Percentiles rank a stretch among this genome's conserved stretches.
Conservation (phyloP, 2,888 invertebrate genomes). For the Lomographa bimaculata region DNA sequence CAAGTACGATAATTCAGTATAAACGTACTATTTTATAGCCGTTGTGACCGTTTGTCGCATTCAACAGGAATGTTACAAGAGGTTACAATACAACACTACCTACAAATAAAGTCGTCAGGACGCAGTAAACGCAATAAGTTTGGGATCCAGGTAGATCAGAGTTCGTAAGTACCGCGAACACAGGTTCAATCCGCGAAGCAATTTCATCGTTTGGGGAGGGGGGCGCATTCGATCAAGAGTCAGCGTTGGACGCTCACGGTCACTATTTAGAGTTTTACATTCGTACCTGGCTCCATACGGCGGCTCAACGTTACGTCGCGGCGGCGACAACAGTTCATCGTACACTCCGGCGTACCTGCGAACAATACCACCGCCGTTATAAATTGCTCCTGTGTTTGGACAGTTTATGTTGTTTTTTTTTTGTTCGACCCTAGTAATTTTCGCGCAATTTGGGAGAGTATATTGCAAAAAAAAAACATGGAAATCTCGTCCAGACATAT, state of each 20-base stretch:
- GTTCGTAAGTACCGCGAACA: conserved; percentile 17
- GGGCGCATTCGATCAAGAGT: conserved; percentile 48
- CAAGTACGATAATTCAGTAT: not conserved
- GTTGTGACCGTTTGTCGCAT: conserved; percentile 1
- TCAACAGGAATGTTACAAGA: not conserved
- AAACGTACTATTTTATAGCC: too few species aligned
- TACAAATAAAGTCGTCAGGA: conserved; percentile 7
- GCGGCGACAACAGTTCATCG: conserved; percentile 79
- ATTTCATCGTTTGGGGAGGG: conserved; percentile 51
- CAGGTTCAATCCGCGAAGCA: conserved; percentile 72
- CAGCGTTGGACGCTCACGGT: conserved; percentile 51
- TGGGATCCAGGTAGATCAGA: conserved; percentile 17
- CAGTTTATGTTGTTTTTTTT: too few species aligned
- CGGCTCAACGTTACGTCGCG: conserved; percentile 76
- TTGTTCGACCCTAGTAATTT: too few species aligned
- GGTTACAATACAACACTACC: conserved; percentile 6
- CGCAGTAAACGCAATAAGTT: conserved; percentile 10
- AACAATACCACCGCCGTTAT: too few species aligned
- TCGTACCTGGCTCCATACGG: conserved; percentile 81
- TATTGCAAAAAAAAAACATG: too few species aligned
- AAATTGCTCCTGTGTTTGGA: too few species aligned
- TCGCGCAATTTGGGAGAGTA: too few species aligned
- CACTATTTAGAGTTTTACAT: conserved; percentile 75
- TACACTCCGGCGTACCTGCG: conserved; percentile 72
- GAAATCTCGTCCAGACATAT: too few species aligned